Conservation (phyloP, 2,797 vertebrate species). For the Schizopygopsis malacanthus region DNA sequence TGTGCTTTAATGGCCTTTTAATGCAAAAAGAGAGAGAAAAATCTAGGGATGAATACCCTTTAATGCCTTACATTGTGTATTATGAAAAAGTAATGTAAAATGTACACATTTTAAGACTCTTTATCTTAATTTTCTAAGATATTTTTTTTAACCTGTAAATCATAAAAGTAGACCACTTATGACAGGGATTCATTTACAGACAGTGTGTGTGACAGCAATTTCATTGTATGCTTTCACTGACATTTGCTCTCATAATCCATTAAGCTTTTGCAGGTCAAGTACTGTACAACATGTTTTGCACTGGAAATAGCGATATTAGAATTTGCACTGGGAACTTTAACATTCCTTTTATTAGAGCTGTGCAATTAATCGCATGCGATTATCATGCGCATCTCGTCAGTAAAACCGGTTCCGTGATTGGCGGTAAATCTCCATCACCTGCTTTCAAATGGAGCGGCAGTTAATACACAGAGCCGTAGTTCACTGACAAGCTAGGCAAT, state of each 20-base stretch:
- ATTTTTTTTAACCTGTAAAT: not conserved
- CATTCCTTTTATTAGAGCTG: conserved; percentile 40
- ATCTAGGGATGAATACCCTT: conserved; percentile 16
- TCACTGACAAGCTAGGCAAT: too few relatives aligned
- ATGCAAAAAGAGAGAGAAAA: not conserved
- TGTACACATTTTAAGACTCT: not conserved
- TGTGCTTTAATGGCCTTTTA: conserved; percentile 17
- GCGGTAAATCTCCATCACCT: too few relatives aligned
- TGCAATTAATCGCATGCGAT: too few relatives aligned
- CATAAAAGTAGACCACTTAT: not conserved
- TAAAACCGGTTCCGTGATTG: too few relatives aligned
- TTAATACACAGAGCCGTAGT: too few relatives aligned
- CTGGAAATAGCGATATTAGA: conserved; percentile 18
- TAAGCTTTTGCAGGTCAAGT: conserved; percentile 35
- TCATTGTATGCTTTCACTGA: conserved; percentile 35
- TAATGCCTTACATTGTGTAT: conserved; percentile 30
- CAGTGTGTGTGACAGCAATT: not conserved
- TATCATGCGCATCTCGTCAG: too few relatives aligned
- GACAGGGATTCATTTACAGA: conserved; percentile 13
- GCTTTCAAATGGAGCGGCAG: too few relatives aligned
- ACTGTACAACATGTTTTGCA: conserved; percentile 39
- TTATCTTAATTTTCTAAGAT: conserved; percentile 22
- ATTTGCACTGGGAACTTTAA: conserved; percentile 58
- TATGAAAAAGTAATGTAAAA: not conserved
- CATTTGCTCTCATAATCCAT: conserved; percentile 27